phyloP scores from a whole-genome alignment of 2,888 invertebrate genomes.

The Gortyna flavago region DNA sequence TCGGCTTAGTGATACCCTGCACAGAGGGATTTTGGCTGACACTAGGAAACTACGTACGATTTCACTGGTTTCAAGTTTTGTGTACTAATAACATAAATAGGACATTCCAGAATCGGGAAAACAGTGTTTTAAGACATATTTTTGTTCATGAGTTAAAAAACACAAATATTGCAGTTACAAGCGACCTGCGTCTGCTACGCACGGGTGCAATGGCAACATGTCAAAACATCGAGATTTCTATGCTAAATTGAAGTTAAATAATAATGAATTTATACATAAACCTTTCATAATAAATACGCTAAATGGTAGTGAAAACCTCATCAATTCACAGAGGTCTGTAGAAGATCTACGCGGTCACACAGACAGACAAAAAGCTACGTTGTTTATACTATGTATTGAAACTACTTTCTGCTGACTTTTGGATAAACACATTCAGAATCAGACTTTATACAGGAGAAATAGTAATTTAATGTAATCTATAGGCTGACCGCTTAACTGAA shows the following conservation, averaged over 20 bases:
- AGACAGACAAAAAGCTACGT: background rate
- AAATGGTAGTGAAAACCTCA: background rate
- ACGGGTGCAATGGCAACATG: background rate
- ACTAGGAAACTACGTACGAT: constrained; percentile 13
- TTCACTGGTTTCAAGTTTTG: constrained; percentile 10
- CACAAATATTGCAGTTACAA: no score
- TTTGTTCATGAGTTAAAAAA: no score
- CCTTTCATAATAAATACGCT: background rate
- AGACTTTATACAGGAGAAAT: background rate
- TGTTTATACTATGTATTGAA: background rate
- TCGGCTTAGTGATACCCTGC: constrained; percentile 23
- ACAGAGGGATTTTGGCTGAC: constrained; percentile 26
- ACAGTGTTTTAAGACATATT: background rate
- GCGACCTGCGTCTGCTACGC: background rate
- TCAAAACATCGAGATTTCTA: background rate
- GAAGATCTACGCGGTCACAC: background rate
- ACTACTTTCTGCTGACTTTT: background rate
- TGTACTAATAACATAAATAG: background rate
- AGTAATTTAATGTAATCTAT: background rate
- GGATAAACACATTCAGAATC: background rate
- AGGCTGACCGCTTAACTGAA: no score
- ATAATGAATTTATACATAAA: background rate
- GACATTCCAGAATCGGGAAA: no score
- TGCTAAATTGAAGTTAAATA: background rate
- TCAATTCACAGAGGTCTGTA: background rate